A percentile compares a stretch with the other conserved stretches of the same genome.
These are phyloP conservation scores for Sterna hirundo DNA, from an alignment of 2,113 vertebrate species.

Conservation along the genomic window DNA sequence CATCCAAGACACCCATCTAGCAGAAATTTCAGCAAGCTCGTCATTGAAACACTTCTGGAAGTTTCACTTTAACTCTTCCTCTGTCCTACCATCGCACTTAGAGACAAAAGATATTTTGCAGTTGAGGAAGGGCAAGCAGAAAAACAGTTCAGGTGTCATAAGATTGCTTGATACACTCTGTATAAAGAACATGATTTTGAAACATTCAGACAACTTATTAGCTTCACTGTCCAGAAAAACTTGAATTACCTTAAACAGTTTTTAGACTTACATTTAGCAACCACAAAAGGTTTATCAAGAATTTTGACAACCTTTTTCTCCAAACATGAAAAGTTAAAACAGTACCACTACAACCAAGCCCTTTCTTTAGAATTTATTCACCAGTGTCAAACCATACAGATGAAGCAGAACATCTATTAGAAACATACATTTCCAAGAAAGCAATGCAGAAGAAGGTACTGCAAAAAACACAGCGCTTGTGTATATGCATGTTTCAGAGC, in stretches of 20 bases:
- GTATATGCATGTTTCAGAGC: not conserved
- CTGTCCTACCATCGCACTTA: not conserved
- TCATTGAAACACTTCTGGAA: not conserved
- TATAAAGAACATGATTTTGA: not conserved
- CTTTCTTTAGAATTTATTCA: not conserved
- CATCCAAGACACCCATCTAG: not conserved
- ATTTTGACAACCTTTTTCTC: not conserved
- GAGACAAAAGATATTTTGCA: not conserved
- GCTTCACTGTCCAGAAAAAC: not conserved
- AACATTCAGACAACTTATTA: not conserved
- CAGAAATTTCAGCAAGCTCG: not conserved
- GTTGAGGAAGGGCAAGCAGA: not conserved
- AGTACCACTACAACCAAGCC: not conserved
- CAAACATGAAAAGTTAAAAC: not conserved
- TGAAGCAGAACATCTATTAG: not conserved
- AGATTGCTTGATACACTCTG: not conserved
- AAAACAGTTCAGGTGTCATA: accelerated
- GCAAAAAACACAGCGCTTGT: not conserved
- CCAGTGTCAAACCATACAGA: not conserved
- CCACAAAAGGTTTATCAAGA: not conserved
- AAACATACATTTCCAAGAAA: not conserved
- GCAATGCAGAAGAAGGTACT: not conserved
- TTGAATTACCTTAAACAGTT: not conserved
- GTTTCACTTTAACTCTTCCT: not conserved
- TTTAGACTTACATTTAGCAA: not conserved